Percentiles rank a stretch among this genome's conserved stretches.
These are phyloP conservation scores for Naja naja DNA, from an alignment of 2,113 vertebrate genomes.

Conservation along the genomic window DNA sequence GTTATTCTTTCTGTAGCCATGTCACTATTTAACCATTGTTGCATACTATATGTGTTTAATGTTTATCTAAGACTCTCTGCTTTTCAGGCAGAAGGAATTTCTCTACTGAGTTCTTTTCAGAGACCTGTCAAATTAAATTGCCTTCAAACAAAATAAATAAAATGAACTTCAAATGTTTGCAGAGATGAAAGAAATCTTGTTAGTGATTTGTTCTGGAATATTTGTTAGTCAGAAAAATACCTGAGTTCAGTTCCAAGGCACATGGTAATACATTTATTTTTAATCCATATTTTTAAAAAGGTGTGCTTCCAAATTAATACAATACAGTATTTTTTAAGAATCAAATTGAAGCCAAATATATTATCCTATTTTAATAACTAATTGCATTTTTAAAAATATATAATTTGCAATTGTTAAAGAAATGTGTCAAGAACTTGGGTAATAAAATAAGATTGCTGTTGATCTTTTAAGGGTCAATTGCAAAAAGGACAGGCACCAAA, in stretches of 20 bases:
- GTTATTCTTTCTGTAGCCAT: neutral
- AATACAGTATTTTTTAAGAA: constrained; percentile 11
- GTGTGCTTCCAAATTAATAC: neutral
- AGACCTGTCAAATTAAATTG: constrained; percentile 19
- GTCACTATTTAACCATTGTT: constrained; percentile 9
- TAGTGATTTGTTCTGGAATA: constrained; percentile 10
- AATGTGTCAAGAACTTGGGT: neutral
- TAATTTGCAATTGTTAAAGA: neutral
- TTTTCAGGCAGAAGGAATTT: constrained; percentile 35
- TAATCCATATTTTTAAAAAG: neutral
- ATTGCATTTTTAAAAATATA: neutral
- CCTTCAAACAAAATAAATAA: constrained; percentile 22
- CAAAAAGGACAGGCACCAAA: neutral
- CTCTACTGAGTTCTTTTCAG: constrained; percentile 14
- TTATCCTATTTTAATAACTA: constrained; percentile 3
- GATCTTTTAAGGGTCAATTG: neutral
- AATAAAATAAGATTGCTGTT: neutral
- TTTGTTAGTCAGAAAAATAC: constrained; percentile 1
- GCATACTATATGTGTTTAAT: neutral
- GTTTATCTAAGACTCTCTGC: neutral
- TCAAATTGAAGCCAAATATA: neutral
- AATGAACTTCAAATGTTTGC: constrained; percentile 14
- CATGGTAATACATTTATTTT: neutral
- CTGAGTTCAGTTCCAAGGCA: neutral
- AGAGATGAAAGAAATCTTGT: neutral